A percentile compares a stretch with the other conserved stretches of the same genome.
Conservation (phyloP, 2,888 invertebrate species). For the Cryptus viduatorius region DNA sequence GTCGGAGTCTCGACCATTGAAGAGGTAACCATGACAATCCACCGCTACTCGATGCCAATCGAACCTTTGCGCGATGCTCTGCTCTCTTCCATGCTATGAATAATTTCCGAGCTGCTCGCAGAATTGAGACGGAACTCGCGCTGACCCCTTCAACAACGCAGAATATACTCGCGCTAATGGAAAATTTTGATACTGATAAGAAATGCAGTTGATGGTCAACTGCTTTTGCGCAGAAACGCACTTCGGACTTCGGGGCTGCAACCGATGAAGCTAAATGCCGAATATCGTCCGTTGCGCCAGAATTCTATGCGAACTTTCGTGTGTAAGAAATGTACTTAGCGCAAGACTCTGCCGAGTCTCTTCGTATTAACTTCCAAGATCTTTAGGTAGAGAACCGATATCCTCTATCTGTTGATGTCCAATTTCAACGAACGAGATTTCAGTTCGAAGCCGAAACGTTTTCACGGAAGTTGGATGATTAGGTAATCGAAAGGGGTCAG, state of each 20-base stretch:
- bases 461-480: conserved; percentile 54
- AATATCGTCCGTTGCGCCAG: too few relatives aligned
- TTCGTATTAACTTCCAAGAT: conserved; percentile 21
- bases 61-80: neutral
- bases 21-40: neutral
- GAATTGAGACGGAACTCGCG: too few relatives aligned
- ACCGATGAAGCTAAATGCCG: too few relatives aligned
- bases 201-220: too few relatives aligned
- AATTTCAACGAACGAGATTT: conserved; percentile 31
- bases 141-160: too few relatives aligned
- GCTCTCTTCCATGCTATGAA: neutral
- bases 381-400: neutral
- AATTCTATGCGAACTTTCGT: too few relatives aligned
- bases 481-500: conserved; percentile 43
- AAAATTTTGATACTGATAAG: too few relatives aligned
- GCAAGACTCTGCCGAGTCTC: neutral
- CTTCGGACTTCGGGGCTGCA: too few relatives aligned
- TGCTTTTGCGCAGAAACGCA: too few relatives aligned
- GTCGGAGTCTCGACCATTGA: neutral
- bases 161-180: too few relatives aligned
- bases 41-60: neutral
- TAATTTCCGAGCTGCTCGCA: neutral
- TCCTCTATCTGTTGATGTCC: conserved; percentile 16
- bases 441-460: conserved; percentile 9
- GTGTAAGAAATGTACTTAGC: neutral